phyloP scores from a whole-genome alignment of 1,140 invertebrate genomes.

The Bombus ignitus region DNA sequence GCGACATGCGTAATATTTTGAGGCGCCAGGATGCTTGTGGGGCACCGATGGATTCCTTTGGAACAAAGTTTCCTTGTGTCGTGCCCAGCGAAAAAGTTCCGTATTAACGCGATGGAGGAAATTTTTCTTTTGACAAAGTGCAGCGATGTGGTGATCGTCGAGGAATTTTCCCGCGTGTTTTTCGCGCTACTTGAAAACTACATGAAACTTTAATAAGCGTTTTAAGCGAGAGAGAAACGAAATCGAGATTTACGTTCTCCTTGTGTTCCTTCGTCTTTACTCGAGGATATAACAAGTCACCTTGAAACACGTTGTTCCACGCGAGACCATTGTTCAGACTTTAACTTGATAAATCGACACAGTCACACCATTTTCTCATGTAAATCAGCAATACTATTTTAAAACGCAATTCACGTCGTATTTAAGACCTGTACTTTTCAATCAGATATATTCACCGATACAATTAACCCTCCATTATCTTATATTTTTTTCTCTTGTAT shows the following conservation, averaged over 20 bases:
- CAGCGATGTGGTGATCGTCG: not conserved
- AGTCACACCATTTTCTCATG: not conserved
- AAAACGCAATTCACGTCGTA: not conserved
- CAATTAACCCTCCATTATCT: not conserved
- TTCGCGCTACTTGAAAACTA: too few relatives aligned
- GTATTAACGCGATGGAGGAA: not conserved
- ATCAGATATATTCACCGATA: not conserved
- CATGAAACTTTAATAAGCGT: not conserved
- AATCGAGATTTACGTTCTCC: not conserved
- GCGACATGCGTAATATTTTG: conserved; percentile 20
- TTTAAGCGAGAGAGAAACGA: too few relatives aligned
- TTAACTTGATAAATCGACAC: not conserved
- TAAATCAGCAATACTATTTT: not conserved
- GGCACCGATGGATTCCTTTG: not conserved
- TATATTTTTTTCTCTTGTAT: not conserved
- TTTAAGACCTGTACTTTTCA: not conserved
- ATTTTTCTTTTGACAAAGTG: not conserved
- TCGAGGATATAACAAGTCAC: not conserved
- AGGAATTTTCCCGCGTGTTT: not conserved
- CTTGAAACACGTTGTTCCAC: not conserved
- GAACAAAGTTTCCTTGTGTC: not conserved
- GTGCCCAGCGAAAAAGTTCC: not conserved
- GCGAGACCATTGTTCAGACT: not conserved
- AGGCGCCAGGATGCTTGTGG: not conserved
- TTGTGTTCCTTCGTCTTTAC: not conserved